A percentile compares a stretch with the other conserved stretches of the same genome.
Conservation (phyloP, 53 echinoderm and acorn worm species). For the Glandiceps talaboti region DNA sequence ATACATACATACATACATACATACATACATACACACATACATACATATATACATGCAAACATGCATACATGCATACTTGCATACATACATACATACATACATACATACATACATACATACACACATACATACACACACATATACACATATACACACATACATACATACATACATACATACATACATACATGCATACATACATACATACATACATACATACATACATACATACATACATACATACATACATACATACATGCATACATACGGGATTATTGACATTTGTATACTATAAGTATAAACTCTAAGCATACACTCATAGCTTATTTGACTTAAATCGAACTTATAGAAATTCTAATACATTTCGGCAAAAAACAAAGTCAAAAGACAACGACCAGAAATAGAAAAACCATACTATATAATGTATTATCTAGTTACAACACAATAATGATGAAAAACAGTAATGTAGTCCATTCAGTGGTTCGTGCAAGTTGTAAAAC, state of each 20-base stretch:
- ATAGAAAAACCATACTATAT: too few relatives aligned
- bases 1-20: not conserved
- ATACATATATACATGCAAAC: not conserved
- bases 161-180: constrained; percentile 1
- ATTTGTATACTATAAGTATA: constrained; percentile 6
- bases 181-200: constrained; percentile 22
- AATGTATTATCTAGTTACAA: too few relatives aligned
- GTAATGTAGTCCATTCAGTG: too few relatives aligned
- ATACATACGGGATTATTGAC: constrained; percentile 12
- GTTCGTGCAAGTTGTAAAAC: too few relatives aligned
- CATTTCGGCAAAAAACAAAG: too few relatives aligned
- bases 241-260: constrained; percentile 2
- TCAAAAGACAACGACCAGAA: too few relatives aligned
- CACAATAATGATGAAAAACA: too few relatives aligned
- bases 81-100: not conserved
- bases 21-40: not conserved
- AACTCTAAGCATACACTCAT: too few relatives aligned
- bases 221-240: constrained; percentile 14
- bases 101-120: not conserved
- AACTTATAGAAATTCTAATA: too few relatives aligned
- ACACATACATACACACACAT: not conserved
- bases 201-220: constrained; percentile 4
- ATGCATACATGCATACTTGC: not conserved
- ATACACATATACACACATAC: not conserved
- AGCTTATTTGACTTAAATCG: too few relatives aligned